Base-by-base conservation (phyloP, 2,113 vertebrate species). In the Prionailurus viverrinus region DNA sequence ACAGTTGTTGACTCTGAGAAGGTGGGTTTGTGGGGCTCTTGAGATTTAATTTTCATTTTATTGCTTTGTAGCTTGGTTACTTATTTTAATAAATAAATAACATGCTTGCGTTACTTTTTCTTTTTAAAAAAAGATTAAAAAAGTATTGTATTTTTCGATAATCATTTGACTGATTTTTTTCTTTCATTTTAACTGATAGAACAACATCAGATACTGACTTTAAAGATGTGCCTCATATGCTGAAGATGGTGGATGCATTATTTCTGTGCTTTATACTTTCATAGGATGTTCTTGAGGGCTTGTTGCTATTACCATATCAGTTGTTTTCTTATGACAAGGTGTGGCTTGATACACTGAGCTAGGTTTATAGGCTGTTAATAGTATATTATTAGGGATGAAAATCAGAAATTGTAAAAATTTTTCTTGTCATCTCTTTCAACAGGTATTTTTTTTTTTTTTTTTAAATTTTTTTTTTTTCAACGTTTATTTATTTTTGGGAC, bases 101-200 rank as follows among this genome's bases (percentile, higher is more conserved):
- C 13, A 41, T 88, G 16, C 33, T 76, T 83, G 9, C 2, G 31
- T 88, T 79, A 88, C 11, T 68, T 97, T 93, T 92, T 66, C 14
- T 58, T 61, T 93, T 93, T 66, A 36, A n/a, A 93, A 63, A 83
- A 71, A 78, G 16, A 83, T 94, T 68, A 33, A 96, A 96, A 81
- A 81, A 51, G 3, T 41, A 39, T 45, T 9, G 45, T 66, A 73
- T 73, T 92, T 95, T 65, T 93, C 25, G 63, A 7, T 93, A 94
- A 74, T 88, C 66, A 63, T 55, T 73, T 74, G 63, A 66, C 58
- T 58, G 41, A 23, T 71, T 45, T 66, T 33, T 58, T 9, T 58
- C 55, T 89, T 90, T 14, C 7, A 88, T 94, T 94, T 96, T 71
- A 84, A 65, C 23, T 90, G 48, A 41, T 15, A 69, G 41, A 66